Evolutionary conservation across 2,888 invertebrate species (phyloP), one percentile per base, ranked within the genome.

Genomic region (Caenorhabditis virilis): DNA sequence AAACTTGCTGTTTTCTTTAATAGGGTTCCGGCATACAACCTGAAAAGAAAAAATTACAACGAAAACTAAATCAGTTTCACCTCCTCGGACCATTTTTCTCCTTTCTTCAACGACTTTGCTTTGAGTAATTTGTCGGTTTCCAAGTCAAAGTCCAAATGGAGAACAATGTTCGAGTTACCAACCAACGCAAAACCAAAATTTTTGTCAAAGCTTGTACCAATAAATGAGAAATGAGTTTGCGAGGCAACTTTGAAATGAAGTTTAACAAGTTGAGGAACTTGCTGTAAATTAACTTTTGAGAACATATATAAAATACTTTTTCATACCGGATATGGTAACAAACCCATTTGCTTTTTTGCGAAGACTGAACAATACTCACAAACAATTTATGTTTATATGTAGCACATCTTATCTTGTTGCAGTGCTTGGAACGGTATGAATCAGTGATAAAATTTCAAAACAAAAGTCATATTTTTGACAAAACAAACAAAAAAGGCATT

Each of bases 251-350:
- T 48, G 5, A 48, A 48, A 20, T 16, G 45, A 22, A 60, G 23
- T 38, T 54, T 53, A 11, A 60, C 3, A n/a, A 48, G 48, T 53
- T 53, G 60, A 20, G 60, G 60, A 6, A 60, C 49, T 35, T 48
- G 42, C 60, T 60, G 30, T 27, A 60, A 45, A 36, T 20, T 22
- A 42, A 13, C 13, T 30, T n/a, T n/a, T n/a, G n/a, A n/a, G n/a
- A n/a, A n/a, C n/a, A n/a, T n/a, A n/a, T n/a, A n/a, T n/a, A n/a
- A n/a, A n/a, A n/a, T n/a, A n/a, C n/a, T n/a, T n/a, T n/a, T n/a
- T n/a, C n/a, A n/a, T n/a, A n/a, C n/a, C n/a, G n/a, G n/a, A n/a
- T n/a, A n/a, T n/a, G n/a, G n/a, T n/a, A n/a, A n/a, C n/a, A n/a
- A n/a, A n/a, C n/a, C n/a, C n/a, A n/a, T n/a, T n/a, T n/a, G n/a